Evolutionary conservation across 2,113 vertebrate species (phyloP).

Genomic region (Oenanthe oenanthe): DNA sequence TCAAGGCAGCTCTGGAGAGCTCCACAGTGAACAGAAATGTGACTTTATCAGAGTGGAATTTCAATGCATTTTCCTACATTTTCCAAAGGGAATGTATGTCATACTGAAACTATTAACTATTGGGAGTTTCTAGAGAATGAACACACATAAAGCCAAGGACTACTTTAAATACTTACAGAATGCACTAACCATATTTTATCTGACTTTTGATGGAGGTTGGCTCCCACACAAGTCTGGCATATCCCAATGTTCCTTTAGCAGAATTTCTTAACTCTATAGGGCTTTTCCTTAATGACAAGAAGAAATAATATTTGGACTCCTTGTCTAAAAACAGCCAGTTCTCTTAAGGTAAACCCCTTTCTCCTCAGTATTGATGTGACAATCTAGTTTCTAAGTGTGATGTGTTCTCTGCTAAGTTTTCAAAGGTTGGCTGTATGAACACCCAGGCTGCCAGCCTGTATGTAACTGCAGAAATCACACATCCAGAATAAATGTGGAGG

Average conservation of each 20-base stretch:
- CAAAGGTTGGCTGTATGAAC: background rate
- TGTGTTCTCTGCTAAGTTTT: background rate
- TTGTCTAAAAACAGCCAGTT: background rate
- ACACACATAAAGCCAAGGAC: background rate
- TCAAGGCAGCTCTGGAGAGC: background rate
- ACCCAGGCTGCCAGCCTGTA: background rate
- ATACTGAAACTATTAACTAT: background rate
- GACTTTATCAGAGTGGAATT: background rate
- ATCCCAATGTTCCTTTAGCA: background rate
- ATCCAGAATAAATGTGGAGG: background rate
- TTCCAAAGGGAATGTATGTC: background rate
- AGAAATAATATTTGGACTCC: background rate
- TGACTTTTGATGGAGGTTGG: background rate
- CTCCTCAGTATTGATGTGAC: background rate
- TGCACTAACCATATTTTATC: background rate
- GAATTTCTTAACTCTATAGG: background rate
- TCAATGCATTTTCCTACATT: background rate
- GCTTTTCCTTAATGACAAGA: background rate
- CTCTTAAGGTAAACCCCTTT: background rate
- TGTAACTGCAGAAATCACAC: background rate
- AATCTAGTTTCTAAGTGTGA: background rate
- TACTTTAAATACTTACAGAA: background rate
- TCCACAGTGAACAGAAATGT: background rate
- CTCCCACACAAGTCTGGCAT: background rate
- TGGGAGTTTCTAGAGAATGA: background rate